Base-by-base conservation (phyloP, 2,113 vertebrate genomes). In the Pleuronectes platessa region DNA sequence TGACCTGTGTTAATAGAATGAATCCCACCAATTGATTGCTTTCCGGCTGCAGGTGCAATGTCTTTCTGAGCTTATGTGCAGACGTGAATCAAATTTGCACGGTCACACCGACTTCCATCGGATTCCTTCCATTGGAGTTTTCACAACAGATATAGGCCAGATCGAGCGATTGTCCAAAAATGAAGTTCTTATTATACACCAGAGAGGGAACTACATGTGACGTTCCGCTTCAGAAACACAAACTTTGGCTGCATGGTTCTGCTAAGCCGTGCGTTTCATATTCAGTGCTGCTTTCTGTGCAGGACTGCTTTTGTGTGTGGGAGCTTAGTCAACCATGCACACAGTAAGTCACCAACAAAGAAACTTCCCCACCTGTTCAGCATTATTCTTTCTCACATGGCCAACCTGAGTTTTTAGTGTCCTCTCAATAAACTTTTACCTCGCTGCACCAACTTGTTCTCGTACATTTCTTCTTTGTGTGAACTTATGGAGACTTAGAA, bases 261-360 rank as follows among this genome's bases (percentile, higher is more conserved):
- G 74, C 79, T 54, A 42, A 63, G 47, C 58, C 65, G 18, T 83
- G 74, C 76, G 15, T 83, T 86, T 88, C 49, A n/a, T 40, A 55
- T 73, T 72, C 59, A 76, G 10, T 5, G 11, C 35, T 54, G 1
- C 51, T 73, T 61, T 54, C 63, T 60, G 60, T 69, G 37, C 53
- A 42, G 59, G 55, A 37, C 17, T 56, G 26, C 45, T 61, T 11
- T 55, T 11, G 15, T 17, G 45, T 17, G 45, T 17, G 17, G 45
- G 40, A 42, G 40, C 40, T 47, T 14, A 51, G 21, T 82, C 75
- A 74, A 2, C 17, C 42, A 17, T 70, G 42, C 51, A 37, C 27
- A 76, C 58, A 83, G 54, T 15, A 68, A 65, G 63, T 73, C 47
- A 60, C 3, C 59, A 45, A 55, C 49, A 56, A 76, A 78, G 74